Percentiles rank a stretch among this genome's conserved stretches.
phyloP scores from a whole-genome alignment of 1,140 invertebrate species.

The Marisa cornuarietis region DNA sequence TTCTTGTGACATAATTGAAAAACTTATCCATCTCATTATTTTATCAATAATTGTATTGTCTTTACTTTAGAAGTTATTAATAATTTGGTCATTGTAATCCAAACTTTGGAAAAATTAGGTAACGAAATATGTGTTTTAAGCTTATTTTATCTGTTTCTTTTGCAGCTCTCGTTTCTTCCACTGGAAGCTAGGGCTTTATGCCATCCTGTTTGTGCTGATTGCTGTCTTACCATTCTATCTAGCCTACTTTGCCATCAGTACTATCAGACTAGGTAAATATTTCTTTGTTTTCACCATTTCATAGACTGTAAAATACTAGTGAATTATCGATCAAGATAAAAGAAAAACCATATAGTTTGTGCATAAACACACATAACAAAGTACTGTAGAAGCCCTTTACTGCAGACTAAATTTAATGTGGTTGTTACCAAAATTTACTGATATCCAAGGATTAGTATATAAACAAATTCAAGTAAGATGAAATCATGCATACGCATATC shows the following conservation, averaged over 20 bases:
- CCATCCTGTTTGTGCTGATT: constrained; percentile 93
- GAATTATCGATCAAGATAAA: neutral
- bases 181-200: constrained; percentile 93
- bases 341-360: too few species aligned
- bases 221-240: constrained; percentile 98
- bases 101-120: neutral
- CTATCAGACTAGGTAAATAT: constrained; percentile 86
- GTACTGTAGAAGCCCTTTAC: too few species aligned
- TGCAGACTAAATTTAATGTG: too few species aligned
- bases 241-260: constrained; percentile 92
- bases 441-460: too few species aligned
- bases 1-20: too few species aligned
- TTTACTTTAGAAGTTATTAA: neutral
- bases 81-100: neutral
- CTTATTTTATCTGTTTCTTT: constrained; percentile 42
- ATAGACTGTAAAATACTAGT: neutral
- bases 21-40: too few species aligned
- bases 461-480: too few species aligned
- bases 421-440: too few species aligned
- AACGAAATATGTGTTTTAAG: neutral
- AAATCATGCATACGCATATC: too few species aligned
- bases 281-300: neutral
- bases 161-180: constrained; percentile 94
- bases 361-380: neutral
- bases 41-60: too few species aligned